Percentiles rank a stretch among this genome's conserved stretches.
phyloP scores from a whole-genome alignment of 2,888 invertebrate genomes.

The Netelia melanura region DNA sequence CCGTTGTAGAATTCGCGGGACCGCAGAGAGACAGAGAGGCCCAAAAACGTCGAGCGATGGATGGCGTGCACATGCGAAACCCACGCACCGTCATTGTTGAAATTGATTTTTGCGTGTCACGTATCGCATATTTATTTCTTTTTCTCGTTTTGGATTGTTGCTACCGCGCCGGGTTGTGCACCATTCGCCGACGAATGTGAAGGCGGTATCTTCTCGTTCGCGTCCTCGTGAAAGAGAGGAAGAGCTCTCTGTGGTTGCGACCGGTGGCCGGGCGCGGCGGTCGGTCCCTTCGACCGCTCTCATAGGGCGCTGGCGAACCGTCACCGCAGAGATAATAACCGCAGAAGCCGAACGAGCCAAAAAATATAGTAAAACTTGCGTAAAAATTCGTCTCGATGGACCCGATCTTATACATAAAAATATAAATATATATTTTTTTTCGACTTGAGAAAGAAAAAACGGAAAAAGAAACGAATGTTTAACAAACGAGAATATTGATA shows the following conservation, averaged over 20 bases:
- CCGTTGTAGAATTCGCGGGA: neutral
- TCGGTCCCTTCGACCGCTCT: constrained; percentile 14
- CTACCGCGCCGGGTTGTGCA: constrained; percentile 17
- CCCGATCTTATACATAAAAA: neutral
- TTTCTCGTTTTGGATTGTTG: neutral
- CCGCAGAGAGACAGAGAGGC: neutral
- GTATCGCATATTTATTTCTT: constrained; percentile 61
- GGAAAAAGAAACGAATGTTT: neutral
- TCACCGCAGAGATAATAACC: constrained; percentile 58
- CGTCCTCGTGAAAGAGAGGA: constrained; percentile 22
- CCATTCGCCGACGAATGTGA: constrained; percentile 40
- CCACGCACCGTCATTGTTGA: constrained; percentile 49
- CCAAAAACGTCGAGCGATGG: constrained; percentile 22
- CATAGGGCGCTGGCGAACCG: constrained; percentile 7
- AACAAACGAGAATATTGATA: no score
- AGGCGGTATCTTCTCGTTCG: constrained; percentile 45
- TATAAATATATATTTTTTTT: neutral
- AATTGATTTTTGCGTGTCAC: constrained; percentile 81
- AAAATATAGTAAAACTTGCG: neutral
- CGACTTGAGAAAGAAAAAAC: no score
- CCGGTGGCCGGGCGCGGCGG: constrained; percentile 43
- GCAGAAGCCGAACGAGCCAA: constrained; percentile 37
- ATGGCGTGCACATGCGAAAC: constrained; percentile 50
- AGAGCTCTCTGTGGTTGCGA: neutral
- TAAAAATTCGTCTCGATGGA: neutral